Percentiles rank a stretch among this genome's conserved stretches.
Evolutionary conservation across 1,140 invertebrate genomes (phyloP).

Genomic region (Halesus radiatus): DNA sequence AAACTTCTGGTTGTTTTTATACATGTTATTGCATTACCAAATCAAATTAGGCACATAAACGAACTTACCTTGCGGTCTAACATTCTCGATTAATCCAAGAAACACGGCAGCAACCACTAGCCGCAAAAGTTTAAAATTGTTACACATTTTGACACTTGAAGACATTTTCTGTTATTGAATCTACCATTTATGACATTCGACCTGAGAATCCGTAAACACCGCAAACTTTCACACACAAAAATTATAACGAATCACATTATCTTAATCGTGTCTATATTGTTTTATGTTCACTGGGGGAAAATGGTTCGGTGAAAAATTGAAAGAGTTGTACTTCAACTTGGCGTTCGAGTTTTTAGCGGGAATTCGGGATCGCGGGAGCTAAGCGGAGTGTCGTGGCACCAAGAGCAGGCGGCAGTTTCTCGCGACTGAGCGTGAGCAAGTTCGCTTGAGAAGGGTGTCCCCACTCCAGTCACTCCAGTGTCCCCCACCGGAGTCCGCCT

Average conservation of each 20-base stretch:
- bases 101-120: constrained; percentile 6
- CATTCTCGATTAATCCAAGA: constrained; percentile 24
- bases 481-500: constrained; percentile 1
- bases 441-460: not conserved
- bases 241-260: constrained; percentile 16
- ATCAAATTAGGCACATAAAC: not conserved
- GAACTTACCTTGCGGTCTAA: constrained; percentile 20
- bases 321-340: not conserved
- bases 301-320: not conserved
- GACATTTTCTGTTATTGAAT: constrained; percentile 7
- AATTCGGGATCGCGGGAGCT: not conserved
- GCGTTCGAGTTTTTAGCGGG: not conserved
- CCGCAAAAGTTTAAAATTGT: constrained; percentile 27
- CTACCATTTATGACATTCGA: constrained; percentile 22
- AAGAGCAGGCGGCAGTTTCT: not conserved
- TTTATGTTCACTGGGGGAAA: constrained; percentile 1
- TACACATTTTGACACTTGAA: constrained; percentile 22
- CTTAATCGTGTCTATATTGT: not conserved
- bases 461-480: not conserved
- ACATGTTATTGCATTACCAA: not conserved
- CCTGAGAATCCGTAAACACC: not conserved
- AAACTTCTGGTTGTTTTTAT: not conserved
- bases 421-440: not conserved
- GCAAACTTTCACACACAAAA: constrained; percentile 9
- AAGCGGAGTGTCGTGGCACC: not conserved